A percentile compares a stretch with the other conserved stretches of the same genome.
Conservation (phyloP, 2,797 vertebrate species). For the Eidolon dupreanum region DNA sequence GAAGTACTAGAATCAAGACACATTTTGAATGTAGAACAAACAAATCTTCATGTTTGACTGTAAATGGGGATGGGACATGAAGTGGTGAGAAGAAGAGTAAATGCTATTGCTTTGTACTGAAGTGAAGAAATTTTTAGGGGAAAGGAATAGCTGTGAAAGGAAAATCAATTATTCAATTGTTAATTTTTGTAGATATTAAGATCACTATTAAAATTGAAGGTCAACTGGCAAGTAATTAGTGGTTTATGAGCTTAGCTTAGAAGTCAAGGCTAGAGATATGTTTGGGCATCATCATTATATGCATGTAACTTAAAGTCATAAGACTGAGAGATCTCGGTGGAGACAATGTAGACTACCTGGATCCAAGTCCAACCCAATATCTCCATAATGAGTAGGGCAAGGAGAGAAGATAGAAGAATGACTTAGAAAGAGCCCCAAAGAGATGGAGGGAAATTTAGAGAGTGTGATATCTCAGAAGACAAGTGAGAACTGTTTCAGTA, state of each 20-base stretch:
- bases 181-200: constrained; percentile 10
- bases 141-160: neutral
- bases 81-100: no score
- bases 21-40: neutral
- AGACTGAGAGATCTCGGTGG: neutral
- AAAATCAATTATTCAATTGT: neutral
- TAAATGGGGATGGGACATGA: neutral
- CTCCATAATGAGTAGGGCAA: neutral
- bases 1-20: neutral
- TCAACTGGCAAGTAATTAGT: neutral
- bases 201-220: neutral
- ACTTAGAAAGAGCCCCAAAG: neutral
- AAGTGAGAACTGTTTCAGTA: neutral
- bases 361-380: neutral
- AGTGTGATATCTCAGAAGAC: neutral
- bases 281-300: neutral
- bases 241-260: neutral
- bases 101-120: neutral
- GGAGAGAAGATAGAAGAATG: neutral
- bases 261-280: neutral
- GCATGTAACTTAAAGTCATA: neutral
- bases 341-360: neutral
- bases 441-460: neutral
- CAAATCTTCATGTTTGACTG: neutral
- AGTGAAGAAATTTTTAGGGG: neutral